Evolutionary conservation across 1,140 invertebrate species (phyloP).

Genomic region (Cherax destructor): DNA sequence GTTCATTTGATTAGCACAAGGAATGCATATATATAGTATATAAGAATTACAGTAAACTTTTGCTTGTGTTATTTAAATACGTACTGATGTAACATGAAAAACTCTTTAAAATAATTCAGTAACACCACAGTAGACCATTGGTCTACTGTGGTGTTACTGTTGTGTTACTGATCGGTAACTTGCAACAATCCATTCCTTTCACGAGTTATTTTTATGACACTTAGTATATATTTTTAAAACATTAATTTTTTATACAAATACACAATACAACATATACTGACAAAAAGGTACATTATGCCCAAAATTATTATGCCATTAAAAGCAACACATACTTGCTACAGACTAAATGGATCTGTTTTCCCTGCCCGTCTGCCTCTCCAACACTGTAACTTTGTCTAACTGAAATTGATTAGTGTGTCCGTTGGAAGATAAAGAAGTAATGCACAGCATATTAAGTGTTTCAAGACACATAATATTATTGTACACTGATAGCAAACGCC

Average conservation of each 20-base stretch:
- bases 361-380: constrained; percentile 27
- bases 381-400: neutral
- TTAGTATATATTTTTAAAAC: neutral
- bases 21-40: neutral
- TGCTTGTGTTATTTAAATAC: no score
- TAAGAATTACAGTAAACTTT: neutral
- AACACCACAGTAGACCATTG: neutral
- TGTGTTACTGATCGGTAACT: no score
- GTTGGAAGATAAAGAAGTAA: no score
- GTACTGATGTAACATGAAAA: no score
- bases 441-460: no score
- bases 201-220: neutral
- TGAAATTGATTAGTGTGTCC: no score
- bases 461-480: no score
- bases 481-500: no score
- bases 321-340: constrained; percentile 45
- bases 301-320: constrained; percentile 56
- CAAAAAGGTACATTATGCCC: constrained; percentile 40
- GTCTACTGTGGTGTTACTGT: no score
- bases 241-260: constrained; percentile 1
- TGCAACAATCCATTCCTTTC: constrained; percentile 30
- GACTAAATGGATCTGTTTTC: constrained; percentile 8
- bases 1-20: no score
- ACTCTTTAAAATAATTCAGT: neutral
- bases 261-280: constrained; percentile 38